These are phyloP conservation scores for Phrynosoma blainvillii DNA, from an alignment of 2,113 vertebrate species.

Conservation along the genomic window DNA sequence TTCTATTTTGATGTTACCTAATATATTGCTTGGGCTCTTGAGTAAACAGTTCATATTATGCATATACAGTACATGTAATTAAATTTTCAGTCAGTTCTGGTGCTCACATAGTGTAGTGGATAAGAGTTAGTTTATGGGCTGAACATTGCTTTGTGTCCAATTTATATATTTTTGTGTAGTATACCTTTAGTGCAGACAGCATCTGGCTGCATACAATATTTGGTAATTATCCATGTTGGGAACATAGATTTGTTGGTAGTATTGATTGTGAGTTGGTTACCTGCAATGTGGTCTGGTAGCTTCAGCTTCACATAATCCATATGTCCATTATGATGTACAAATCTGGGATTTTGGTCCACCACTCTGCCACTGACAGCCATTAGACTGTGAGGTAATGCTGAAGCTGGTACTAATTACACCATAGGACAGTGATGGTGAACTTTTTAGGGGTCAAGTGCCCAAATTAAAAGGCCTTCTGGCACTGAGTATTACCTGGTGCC, in stretches of 20 bases:
- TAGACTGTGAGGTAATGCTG: too few species aligned
- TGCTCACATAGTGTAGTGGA: neutral
- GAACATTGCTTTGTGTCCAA: slow-evolving; percentile 1
- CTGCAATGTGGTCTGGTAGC: too few species aligned
- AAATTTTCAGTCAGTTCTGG: neutral
- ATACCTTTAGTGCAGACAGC: neutral
- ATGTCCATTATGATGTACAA: too few species aligned
- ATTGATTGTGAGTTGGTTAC: too few species aligned
- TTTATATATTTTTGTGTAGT: neutral
- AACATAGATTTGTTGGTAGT: neutral
- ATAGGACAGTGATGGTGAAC: too few species aligned
- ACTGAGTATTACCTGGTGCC: too few species aligned
- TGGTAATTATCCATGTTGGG: neutral
- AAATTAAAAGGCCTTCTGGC: too few species aligned
- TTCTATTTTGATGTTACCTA: neutral
- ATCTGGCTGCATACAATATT: neutral
- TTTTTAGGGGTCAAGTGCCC: too few species aligned
- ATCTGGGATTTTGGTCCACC: too few species aligned
- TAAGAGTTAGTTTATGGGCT: neutral
- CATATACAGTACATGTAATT: neutral
- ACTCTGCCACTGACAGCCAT: too few species aligned
- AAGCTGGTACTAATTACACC: too few species aligned
- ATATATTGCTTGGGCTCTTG: neutral
- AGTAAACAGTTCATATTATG: neutral
- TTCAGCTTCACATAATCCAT: too few species aligned